Evolutionary conservation across 2,797 vertebrate genomes (phyloP), one percentile per base, ranked within the genome.

Genomic region (Falco peregrinus): DNA sequence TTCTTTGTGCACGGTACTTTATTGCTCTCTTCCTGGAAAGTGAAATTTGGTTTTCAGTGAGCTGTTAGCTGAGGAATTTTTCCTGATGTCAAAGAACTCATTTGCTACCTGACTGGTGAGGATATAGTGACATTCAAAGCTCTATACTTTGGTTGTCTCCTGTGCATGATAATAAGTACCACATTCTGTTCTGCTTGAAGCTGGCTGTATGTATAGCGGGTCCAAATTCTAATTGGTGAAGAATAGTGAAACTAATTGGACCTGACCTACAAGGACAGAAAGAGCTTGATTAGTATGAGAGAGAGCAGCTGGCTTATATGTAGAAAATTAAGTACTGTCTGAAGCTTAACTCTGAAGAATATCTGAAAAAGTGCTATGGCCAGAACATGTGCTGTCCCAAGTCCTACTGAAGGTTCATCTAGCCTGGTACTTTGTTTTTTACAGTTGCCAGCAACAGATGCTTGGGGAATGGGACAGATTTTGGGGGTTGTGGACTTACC

Each of bases 111-210:
- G 81, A 28, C n/a, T 33, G 51, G 17, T 16, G 22, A 51, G 68
- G 74, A 18, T 31, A 39, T 1, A 1, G 33, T 64, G 68, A 25
- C 1, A 0, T 61, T 53, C 0, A 1, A 29, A 78, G 60, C 59
- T 87, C 53, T 71, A 1, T 13, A 5, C 31, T 60, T 73, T 6
- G 16, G 10, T 65, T 59, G 39, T 54, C 78, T 67, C 25, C 53
- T 11, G 6, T 37, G 24, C 2, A 1, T 56, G 15, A 21, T 14
- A 45, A 15, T 13, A 45, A 15, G 10, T 33, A 12, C 25, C 31
- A 5, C 35, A 6, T 31, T 60, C 60, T 41, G 21, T 24, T 54
- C 81, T 51, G 54, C 50, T 68, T 33, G 33, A 82, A 86, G 48
- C 33, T 73, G 35, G 22, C 28, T 37, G 56, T 61, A 7, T 31